Base-by-base conservation (phyloP, 2,888 invertebrate species). In the Ormia ochracea region DNA sequence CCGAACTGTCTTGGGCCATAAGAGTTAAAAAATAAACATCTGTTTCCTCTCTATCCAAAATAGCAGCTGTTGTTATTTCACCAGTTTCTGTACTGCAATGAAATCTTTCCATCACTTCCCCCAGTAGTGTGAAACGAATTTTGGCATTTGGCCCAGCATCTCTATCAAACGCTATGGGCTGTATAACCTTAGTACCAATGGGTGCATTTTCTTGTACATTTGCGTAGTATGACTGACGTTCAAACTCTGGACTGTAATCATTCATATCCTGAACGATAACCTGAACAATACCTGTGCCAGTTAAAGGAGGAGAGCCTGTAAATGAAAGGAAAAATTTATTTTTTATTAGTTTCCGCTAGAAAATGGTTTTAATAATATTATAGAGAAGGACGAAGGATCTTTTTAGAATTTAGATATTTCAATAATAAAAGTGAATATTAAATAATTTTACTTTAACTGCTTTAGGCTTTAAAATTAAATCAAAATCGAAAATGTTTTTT, bases 201-300 rank as follows among this genome's bases (percentile, higher is more conserved):
- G 95, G 93, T 65, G 94, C 90, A 89, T 98, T 98, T 91, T 98
- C 98, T 82, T 93, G 91, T 0, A 98, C 94, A 58, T 90, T 91
- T 0, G 95, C 94, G 83, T 92, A 93, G 88, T 97, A 97, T 69
- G 94, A 93, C 86, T 95, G 94, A 66, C 94, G 92, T 84, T 93
- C 94, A 89, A 98, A 98, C 84, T 94, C 94, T 0, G 98, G 98
- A 83, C 94, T 94, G 88, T 98, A 96, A 88, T 98, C 98, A 89
- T 98, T 98, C 73, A 96, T 95, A 89, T 98, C 98, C 90, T 96
- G 95, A 9, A 98, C 97, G 66, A 96, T 92, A 75, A 98, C 94
- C 85, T 93, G 93, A 1, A 98, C 95, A 58, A 96, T 95, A 41
- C 98, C 98, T 4, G 97, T 96, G 58, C 98, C 98, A 2, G 97